Evolutionary conservation across 2,113 vertebrate genomes (phyloP).

Genomic region (Oplegnathus fasciatus): DNA sequence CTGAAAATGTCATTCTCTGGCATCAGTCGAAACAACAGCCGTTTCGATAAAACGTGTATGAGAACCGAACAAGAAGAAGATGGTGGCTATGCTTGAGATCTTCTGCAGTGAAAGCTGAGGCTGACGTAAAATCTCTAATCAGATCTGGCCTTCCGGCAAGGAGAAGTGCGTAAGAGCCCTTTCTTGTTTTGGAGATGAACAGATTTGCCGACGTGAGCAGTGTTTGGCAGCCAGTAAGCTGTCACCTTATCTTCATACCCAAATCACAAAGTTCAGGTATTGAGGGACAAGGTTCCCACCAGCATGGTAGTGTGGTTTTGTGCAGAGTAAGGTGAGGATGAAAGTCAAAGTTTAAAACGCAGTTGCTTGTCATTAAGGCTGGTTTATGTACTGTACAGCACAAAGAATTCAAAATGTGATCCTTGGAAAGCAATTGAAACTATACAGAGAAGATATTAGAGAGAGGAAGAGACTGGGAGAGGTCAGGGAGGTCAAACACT

Average conservation of each 20-base stretch:
- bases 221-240: constrained; percentile 30
- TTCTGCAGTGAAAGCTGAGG: constrained; percentile 7
- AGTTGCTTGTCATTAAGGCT: background rate
- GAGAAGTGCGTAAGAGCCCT: constrained; percentile 49
- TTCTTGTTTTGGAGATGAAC: constrained; percentile 62
- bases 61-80: constrained; percentile 15
- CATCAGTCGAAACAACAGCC: constrained; percentile 10
- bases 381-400: background rate
- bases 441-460: background rate
- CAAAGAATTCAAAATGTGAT: background rate
- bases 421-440: constrained; percentile 2
- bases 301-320: background rate
- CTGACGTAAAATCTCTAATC: constrained; percentile 61
- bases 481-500: constrained; percentile 40
- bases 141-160: constrained; percentile 49
- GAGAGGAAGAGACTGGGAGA: constrained; percentile 6
- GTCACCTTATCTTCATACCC: constrained; percentile 43
- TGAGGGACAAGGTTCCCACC: constrained; percentile 34
- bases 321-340: background rate
- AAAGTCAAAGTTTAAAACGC: background rate
- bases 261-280: constrained; percentile 26
- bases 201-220: constrained; percentile 41
- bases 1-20: constrained; percentile 1
- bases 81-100: constrained; percentile 16
- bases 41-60: background rate